Evolutionary conservation across 2,113 vertebrate species (phyloP).

Genomic region (Grammomys dolichurus): DNA sequence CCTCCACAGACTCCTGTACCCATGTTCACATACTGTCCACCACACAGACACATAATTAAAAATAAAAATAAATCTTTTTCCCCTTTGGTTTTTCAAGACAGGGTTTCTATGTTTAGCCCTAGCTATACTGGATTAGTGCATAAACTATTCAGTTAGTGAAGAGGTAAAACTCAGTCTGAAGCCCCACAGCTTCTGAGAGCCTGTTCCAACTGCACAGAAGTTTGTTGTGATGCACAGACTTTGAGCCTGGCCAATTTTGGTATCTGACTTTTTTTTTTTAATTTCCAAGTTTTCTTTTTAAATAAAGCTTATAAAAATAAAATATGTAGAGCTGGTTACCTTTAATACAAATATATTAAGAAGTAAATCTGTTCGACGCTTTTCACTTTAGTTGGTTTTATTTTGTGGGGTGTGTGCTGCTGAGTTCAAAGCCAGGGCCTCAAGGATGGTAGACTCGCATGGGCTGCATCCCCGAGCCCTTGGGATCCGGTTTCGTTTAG

Average conservation of each 20-base stretch:
- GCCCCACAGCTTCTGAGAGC: neutral
- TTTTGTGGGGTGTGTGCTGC: neutral
- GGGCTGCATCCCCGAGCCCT: neutral
- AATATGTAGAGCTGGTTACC: neutral
- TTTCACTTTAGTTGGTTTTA: slow-evolving; percentile 36
- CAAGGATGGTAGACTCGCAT: neutral
- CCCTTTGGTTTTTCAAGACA: neutral
- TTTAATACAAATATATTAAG: slow-evolving; percentile 4
- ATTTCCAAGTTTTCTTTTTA: neutral
- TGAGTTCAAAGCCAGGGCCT: neutral
- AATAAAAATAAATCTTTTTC: neutral
- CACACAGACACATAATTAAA: neutral
- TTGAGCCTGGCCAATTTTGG: neutral
- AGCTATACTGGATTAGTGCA: neutral
- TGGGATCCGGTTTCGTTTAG: neutral
- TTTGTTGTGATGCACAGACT: neutral
- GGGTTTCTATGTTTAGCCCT: neutral
- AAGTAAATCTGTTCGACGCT: neutral
- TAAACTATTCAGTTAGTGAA: neutral
- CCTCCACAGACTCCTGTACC: neutral
- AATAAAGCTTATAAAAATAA: neutral
- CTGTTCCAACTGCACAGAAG: neutral
- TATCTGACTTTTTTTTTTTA: neutral
- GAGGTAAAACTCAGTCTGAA: neutral
- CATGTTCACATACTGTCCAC: neutral